Conservation (phyloP, 1,140 invertebrate genomes). For the Hycleus cichorii region DNA sequence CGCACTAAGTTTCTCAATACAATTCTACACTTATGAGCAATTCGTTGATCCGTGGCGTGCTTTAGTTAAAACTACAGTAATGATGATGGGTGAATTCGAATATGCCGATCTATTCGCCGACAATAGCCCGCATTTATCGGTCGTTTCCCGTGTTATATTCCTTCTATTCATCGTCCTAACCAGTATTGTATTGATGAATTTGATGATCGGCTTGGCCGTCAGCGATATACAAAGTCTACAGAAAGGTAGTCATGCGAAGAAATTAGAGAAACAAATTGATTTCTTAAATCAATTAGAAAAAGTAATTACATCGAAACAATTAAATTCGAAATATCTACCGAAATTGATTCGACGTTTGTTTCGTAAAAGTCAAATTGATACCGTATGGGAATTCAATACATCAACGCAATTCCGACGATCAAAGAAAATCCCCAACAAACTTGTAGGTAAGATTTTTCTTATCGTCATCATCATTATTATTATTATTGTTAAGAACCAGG, state of each 20-base stretch:
- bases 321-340: slow-evolving; percentile 18
- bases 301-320: slow-evolving; percentile 18
- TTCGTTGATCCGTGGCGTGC: slow-evolving; percentile 43
- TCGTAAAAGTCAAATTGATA: slow-evolving; percentile 14
- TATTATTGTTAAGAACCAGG: too few relatives aligned
- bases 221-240: slow-evolving; percentile 47
- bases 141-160: slow-evolving; percentile 46
- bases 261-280: slow-evolving; percentile 29
- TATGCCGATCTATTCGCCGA: slow-evolving; percentile 42
- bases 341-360: slow-evolving; percentile 14
- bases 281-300: slow-evolving; percentile 30
- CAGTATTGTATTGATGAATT: slow-evolving; percentile 56
- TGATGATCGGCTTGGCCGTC: slow-evolving; percentile 56
- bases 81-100: slow-evolving; percentile 56
- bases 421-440: slow-evolving; percentile 11
- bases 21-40: slow-evolving; percentile 41
- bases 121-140: not conserved
- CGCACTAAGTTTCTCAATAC: slow-evolving; percentile 48
- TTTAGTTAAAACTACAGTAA: slow-evolving; percentile 48
- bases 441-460: slow-evolving; percentile 12
- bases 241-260: slow-evolving; percentile 22
- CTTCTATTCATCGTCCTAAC: slow-evolving; percentile 52
- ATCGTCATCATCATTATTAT: too few relatives aligned
- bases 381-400: slow-evolving; percentile 13
- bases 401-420: slow-evolving; percentile 6